Percentiles rank a stretch among this genome's conserved stretches.
phyloP scores from a whole-genome alignment of 2,113 vertebrate species.

The Oreocharis arfaki region DNA sequence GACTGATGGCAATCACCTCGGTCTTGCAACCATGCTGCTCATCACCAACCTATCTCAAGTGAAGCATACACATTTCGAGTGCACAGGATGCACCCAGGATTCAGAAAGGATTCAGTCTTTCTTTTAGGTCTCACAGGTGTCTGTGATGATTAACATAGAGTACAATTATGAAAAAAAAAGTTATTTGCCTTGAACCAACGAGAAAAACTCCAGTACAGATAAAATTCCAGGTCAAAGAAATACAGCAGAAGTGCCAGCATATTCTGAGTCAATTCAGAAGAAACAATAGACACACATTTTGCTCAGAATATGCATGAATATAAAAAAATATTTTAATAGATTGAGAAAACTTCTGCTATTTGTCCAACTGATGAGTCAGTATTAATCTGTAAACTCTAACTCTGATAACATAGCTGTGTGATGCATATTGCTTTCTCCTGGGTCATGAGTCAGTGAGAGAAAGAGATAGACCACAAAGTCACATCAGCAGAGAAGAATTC shows the following conservation, averaged over 20 bases:
- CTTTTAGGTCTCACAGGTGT: background rate
- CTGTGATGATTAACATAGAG: background rate
- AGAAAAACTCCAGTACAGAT: background rate
- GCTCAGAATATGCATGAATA: background rate
- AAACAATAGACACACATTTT: background rate
- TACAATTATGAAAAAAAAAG: background rate
- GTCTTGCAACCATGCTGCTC: background rate
- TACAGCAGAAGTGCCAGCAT: background rate
- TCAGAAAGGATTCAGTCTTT: background rate
- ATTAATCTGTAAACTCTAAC: background rate
- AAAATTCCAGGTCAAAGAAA: background rate
- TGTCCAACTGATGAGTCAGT: background rate
- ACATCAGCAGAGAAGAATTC: background rate
- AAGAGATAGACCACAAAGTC: background rate
- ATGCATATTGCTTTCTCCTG: background rate
- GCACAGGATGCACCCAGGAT: background rate
- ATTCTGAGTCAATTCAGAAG: background rate
- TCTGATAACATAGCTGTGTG: background rate
- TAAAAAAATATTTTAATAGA: background rate
- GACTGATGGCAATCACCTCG: background rate
- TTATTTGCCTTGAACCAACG: background rate
- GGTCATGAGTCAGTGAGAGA: background rate
- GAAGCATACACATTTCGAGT: accelerated
- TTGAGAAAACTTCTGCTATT: background rate
- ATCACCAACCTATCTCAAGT: accelerated